Conservation (phyloP, 2,113 vertebrate genomes). For the Dicerorhinus sumatrensis region DNA sequence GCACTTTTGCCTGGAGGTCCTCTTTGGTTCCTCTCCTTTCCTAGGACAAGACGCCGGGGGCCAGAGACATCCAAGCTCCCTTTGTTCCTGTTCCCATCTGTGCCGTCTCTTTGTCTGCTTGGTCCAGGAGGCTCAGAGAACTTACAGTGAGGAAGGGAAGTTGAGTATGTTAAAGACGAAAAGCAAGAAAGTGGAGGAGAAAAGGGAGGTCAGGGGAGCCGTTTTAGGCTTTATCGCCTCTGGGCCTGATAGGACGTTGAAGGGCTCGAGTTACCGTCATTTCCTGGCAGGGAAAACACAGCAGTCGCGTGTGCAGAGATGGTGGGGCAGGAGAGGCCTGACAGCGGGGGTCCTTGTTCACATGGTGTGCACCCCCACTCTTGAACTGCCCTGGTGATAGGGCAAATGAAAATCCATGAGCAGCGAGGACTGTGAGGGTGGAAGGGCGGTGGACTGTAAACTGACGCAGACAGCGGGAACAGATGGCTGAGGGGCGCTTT, state of each 20-base stretch:
- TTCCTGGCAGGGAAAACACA: not conserved
- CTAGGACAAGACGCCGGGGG: accelerated
- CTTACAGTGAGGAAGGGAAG: not conserved
- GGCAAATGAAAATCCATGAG: accelerated
- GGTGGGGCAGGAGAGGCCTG: not conserved
- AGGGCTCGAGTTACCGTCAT: not conserved
- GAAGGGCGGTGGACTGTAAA: accelerated
- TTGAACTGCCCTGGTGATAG: not conserved
- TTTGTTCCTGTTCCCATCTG: accelerated
- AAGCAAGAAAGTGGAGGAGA: not conserved
- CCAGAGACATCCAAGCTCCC: not conserved
- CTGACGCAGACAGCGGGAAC: accelerated
- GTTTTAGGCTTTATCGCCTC: not conserved
- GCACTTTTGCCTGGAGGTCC: not conserved
- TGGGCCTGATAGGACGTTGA: not conserved
- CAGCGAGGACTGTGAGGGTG: accelerated
- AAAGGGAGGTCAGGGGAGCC: not conserved
- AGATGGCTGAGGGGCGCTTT: accelerated
- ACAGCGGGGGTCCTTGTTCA: accelerated
- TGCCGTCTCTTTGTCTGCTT: not conserved
- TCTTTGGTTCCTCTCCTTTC: not conserved
- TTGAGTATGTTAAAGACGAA: not conserved
- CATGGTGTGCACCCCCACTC: no score
- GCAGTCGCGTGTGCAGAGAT: accelerated
- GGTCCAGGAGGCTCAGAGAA: not conserved